A percentile compares a stretch with the other conserved stretches of the same genome.
Conservation (phyloP, 2,888 invertebrate genomes). For the Lysandra bellargus region DNA sequence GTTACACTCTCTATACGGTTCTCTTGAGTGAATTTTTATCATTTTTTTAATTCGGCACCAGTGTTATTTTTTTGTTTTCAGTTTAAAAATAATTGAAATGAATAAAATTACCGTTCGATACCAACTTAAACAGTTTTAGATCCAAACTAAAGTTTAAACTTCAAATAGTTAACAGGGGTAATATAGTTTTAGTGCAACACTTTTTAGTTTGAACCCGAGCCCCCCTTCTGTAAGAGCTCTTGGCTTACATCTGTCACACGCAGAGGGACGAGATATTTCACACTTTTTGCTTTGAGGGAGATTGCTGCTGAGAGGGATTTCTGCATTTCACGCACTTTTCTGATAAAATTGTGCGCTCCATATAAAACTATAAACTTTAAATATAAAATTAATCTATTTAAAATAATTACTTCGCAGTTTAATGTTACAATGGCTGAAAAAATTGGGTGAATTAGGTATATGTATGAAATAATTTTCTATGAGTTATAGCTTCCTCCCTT, state of each 20-base stretch:
- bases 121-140: too few species aligned
- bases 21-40: too few species aligned
- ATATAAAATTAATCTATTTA: neutral
- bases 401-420: neutral
- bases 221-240: constrained; percentile 9
- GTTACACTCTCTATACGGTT: too few species aligned
- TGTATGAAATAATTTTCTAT: too few species aligned
- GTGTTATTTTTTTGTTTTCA: too few species aligned
- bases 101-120: too few species aligned
- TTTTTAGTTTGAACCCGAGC: neutral
- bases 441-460: neutral
- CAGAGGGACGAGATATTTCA: neutral
- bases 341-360: neutral
- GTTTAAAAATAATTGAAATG: too few species aligned
- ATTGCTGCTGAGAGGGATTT: neutral
- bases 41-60: too few species aligned
- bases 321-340: neutral
- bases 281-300: constrained; percentile 10
- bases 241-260: constrained; percentile 19
- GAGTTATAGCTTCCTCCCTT: too few species aligned
- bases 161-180: neutral
- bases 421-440: neutral
- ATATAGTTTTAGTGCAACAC: neutral
- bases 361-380: too few species aligned
- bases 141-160: neutral